A percentile compares a stretch with the other conserved stretches of the same genome.
Conservation (phyloP, 2,888 invertebrate species). For the Galerucella pusilla region DNA sequence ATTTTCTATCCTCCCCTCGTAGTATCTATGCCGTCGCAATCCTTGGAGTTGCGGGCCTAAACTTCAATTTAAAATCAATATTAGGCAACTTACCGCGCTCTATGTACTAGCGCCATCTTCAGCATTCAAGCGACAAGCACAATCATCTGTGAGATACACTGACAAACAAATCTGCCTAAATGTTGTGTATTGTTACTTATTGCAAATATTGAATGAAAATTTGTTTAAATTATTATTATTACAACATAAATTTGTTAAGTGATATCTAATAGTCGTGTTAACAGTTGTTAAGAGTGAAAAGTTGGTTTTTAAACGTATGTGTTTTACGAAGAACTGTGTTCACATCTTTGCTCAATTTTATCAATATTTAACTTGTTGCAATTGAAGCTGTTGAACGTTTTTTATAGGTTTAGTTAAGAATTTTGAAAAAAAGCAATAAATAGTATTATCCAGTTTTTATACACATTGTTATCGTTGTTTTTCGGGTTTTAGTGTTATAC, state of each 20-base stretch:
- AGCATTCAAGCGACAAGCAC: constrained; percentile 20
- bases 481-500: neutral
- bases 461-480: neutral
- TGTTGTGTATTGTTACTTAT: constrained; percentile 26
- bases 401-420: neutral
- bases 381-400: neutral
- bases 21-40: constrained; percentile 6
- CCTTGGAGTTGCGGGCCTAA: constrained; percentile 12
- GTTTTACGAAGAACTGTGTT: neutral
- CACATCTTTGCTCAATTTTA: constrained; percentile 17
- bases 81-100: constrained; percentile 10
- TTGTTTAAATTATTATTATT: constrained; percentile 8
- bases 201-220: constrained; percentile 44
- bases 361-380: constrained; percentile 17
- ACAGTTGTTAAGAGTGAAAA: neutral
- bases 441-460: neutral
- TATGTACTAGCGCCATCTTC: constrained; percentile 34
- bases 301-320: neutral
- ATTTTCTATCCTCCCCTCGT: neutral
- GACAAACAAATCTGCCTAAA: constrained; percentile 26
- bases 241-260: neutral
- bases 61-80: constrained; percentile 38
- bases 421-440: neutral
- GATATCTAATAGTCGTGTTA: neutral
- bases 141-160: constrained; percentile 37